phyloP scores from a whole-genome alignment of 2,797 vertebrate genomes.

The Eospalax fontanierii region DNA sequence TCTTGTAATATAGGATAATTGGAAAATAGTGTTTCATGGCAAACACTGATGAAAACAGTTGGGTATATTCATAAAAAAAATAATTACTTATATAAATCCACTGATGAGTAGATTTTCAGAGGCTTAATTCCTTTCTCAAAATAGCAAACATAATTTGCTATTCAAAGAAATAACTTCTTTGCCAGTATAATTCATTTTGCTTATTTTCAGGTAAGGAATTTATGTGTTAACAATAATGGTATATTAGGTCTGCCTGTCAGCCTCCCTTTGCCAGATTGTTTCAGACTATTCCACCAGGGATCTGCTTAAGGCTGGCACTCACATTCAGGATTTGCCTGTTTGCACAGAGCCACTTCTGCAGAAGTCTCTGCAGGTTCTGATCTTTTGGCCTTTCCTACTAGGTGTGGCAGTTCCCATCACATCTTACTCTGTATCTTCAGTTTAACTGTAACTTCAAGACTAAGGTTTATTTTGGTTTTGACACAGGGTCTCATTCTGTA shows the following conservation, averaged over 20 bases:
- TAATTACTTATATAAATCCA: conserved; percentile 62
- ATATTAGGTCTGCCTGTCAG: not conserved
- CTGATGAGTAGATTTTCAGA: conserved; percentile 28
- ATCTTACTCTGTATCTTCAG: not conserved
- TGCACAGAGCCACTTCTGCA: conserved; percentile 22
- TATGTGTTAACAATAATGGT: not conserved
- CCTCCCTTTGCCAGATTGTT: conserved; percentile 5
- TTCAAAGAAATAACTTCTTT: conserved; percentile 60
- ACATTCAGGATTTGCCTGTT: conserved; percentile 28
- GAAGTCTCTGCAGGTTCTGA: conserved; percentile 8
- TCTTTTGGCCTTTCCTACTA: not conserved
- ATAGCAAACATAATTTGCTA: conserved; percentile 57
- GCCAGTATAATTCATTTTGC: conserved; percentile 50
- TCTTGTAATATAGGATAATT: conserved; percentile 62
- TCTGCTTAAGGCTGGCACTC: not conserved
- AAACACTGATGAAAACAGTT: conserved; percentile 35
- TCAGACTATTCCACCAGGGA: not conserved
- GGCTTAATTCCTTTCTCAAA: conserved; percentile 65
- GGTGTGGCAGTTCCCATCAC: not conserved
- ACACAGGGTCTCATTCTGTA: not conserved
- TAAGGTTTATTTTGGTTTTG: conserved; percentile 27
- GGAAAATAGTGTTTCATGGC: conserved; percentile 45
- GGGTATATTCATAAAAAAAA: conserved; percentile 59
- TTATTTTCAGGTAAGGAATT: conserved; percentile 63
- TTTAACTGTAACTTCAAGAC: conserved; percentile 55